Percentiles rank a stretch among this genome's conserved stretches.
These are phyloP conservation scores for Drosophila insularis DNA, from an alignment of 1,140 invertebrate species.

Conservation along the genomic window DNA sequence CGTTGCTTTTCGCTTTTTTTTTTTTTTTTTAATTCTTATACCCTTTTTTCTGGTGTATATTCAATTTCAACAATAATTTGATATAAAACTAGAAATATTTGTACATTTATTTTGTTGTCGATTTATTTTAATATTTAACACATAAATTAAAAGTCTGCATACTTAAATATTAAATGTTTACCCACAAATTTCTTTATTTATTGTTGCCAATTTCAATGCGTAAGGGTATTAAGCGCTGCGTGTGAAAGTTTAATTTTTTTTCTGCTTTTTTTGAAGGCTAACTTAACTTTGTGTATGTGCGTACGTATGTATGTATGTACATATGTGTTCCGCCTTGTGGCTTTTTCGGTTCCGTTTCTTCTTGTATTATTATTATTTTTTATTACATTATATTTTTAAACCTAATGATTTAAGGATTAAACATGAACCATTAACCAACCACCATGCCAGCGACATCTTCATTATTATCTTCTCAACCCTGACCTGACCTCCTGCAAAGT, in stretches of 20 bases:
- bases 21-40: background rate
- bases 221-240: background rate
- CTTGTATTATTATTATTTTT: background rate
- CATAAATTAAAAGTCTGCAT: constrained; percentile 13
- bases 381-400: too few species aligned
- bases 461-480: background rate
- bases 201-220: background rate
- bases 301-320: too few species aligned
- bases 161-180: constrained; percentile 7
- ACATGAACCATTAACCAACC: background rate
- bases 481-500: constrained; percentile 57
- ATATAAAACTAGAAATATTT: too few species aligned
- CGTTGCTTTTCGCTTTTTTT: constrained; percentile 9
- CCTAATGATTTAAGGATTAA: constrained; percentile 3
- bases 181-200: background rate
- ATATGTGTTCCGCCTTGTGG: constrained; percentile 52
- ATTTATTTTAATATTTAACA: too few species aligned
- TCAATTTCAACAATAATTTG: too few species aligned
- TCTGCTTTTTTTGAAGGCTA: constrained; percentile 70
- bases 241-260: constrained; percentile 16
- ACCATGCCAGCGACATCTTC: background rate
- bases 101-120: too few species aligned
- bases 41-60: constrained; percentile 24
- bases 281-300: constrained; percentile 30
- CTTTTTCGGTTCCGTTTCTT: constrained; percentile 26